Evolutionary conservation across 1,140 invertebrate species (phyloP).

Genomic region (Protaetia brevitarsis): DNA sequence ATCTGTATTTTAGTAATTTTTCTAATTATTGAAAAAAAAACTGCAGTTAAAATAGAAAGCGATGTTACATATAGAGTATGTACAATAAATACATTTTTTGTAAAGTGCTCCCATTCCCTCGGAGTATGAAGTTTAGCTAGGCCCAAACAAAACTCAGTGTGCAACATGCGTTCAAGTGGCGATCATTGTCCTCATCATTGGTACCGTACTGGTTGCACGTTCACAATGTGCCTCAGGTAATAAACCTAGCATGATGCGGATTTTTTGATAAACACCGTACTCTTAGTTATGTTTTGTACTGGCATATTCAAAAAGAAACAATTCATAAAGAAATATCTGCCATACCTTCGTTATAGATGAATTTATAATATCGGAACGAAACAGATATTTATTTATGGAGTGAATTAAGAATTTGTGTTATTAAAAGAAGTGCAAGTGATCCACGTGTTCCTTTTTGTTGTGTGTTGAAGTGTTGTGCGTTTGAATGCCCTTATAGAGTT

Average conservation of each 20-base stretch:
- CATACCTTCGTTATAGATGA: too few species aligned
- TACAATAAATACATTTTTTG: conserved; percentile 41
- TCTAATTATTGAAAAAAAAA: background rate
- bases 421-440: too few species aligned
- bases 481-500: too few species aligned
- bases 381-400: background rate
- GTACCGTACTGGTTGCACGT: conserved; percentile 39
- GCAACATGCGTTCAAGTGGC: conserved; percentile 32
- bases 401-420: background rate
- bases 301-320: conserved; percentile 7
- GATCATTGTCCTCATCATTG: conserved; percentile 36
- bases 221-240: conserved; percentile 41
- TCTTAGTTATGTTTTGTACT: conserved; percentile 24
- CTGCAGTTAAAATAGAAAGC: conserved; percentile 10
- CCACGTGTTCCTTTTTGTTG: too few species aligned
- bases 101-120: conserved; percentile 42
- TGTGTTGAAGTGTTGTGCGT: too few species aligned
- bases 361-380: background rate
- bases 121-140: conserved; percentile 40
- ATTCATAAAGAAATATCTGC: conserved; percentile 2
- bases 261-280: conserved; percentile 30
- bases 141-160: conserved; percentile 38
- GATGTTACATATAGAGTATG: conserved; percentile 26
- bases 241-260: conserved; percentile 43
- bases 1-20: background rate